Evolutionary conservation across 2,888 invertebrate genomes (phyloP).

Genomic region (Thelaira solivaga): DNA sequence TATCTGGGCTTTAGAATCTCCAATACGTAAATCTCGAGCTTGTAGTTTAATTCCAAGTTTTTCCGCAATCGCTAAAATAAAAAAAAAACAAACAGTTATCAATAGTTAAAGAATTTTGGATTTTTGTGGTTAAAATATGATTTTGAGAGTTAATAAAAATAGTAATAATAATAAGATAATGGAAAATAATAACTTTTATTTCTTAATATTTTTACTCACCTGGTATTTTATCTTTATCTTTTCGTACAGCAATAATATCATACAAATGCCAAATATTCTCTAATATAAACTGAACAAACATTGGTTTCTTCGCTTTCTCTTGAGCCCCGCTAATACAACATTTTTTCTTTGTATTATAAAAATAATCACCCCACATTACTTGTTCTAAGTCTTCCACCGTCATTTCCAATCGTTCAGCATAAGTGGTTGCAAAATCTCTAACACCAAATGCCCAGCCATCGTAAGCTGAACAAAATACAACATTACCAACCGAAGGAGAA

Average conservation of each 20-base stretch:
- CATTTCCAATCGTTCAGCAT: slow-evolving; percentile 80
- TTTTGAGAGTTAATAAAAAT: neutral
- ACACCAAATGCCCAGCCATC: slow-evolving; percentile 94
- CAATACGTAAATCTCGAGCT: slow-evolving; percentile 86
- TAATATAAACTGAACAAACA: slow-evolving; percentile 94
- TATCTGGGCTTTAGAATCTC: slow-evolving; percentile 86
- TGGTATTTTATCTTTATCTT: slow-evolving; percentile 85
- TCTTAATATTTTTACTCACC: slow-evolving; percentile 33
- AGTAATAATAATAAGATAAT: too few relatives aligned
- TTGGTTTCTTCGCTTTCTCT: slow-evolving; percentile 92
- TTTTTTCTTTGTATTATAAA: slow-evolving; percentile 89
- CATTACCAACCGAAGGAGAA: slow-evolving; percentile 95
- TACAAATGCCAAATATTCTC: slow-evolving; percentile 95
- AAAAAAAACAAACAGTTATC: too few relatives aligned
- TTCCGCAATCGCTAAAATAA: slow-evolving; percentile 79
- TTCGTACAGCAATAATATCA: slow-evolving; percentile 86
- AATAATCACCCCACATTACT: slow-evolving; percentile 97
- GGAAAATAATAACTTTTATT: too few relatives aligned
- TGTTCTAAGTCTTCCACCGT: slow-evolving; percentile 84
- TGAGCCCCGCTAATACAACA: slow-evolving; percentile 91
- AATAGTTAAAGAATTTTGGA: too few relatives aligned
- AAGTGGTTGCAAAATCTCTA: slow-evolving; percentile 88
- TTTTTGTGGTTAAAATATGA: too few relatives aligned
- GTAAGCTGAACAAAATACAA: slow-evolving; percentile 95
- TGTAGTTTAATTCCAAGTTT: slow-evolving; percentile 87